phyloP scores from a whole-genome alignment of 2,797 vertebrate genomes.

The Odontamblyopus lacepedii region DNA sequence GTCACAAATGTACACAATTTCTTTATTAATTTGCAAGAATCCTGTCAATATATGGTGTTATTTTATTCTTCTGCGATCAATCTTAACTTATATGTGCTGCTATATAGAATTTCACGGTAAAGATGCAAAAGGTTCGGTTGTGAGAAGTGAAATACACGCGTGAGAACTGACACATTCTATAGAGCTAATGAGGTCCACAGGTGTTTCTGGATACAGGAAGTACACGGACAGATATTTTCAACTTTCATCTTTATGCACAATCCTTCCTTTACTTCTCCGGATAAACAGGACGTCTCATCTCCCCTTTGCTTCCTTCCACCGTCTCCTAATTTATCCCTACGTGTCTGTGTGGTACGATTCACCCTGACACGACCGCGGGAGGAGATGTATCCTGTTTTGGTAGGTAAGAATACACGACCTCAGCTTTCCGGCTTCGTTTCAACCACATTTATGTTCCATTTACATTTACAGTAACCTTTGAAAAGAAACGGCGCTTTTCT shows the following conservation, averaged over 20 bases:
- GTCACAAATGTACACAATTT: too few species aligned
- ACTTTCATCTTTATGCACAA: constrained; percentile 52
- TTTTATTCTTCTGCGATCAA: too few species aligned
- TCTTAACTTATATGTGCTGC: too few species aligned
- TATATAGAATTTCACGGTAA: too few species aligned
- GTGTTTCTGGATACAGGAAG: constrained; percentile 68
- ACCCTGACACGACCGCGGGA: constrained; percentile 30
- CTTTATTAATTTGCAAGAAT: too few species aligned
- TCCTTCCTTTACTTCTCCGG: neutral
- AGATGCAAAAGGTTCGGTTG: too few species aligned
- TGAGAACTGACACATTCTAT: neutral
- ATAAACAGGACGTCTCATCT: constrained; percentile 37
- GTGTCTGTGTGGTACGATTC: constrained; percentile 2
- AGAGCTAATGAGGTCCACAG: constrained; percentile 45
- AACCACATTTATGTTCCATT: neutral
- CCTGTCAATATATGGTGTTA: too few species aligned
- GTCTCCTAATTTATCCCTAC: neutral
- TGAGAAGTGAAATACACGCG: neutral
- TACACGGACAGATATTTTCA: constrained; percentile 26
- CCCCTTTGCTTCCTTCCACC: constrained; percentile 9
- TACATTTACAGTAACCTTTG: too few species aligned
- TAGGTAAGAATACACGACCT: constrained; percentile 42
- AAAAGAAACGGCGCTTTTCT: too few species aligned
- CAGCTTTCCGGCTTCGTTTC: constrained; percentile 32
- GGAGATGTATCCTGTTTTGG: constrained; percentile 56